phyloP scores from a whole-genome alignment of 1,140 invertebrate species.

The Caenorhabditis remanei region DNA sequence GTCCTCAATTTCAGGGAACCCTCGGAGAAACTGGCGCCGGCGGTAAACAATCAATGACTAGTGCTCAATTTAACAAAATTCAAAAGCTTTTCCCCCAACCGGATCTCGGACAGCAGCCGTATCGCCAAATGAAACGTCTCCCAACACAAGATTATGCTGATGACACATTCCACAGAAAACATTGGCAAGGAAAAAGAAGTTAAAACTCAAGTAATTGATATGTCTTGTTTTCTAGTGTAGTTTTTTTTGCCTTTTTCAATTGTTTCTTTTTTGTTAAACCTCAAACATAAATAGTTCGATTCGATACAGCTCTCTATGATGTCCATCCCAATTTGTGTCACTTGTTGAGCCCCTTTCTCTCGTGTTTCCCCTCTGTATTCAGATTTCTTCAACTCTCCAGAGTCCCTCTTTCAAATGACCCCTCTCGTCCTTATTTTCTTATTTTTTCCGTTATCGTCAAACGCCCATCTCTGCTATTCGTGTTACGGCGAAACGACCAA shows the following conservation, averaged over 20 bases:
- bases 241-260: not conserved
- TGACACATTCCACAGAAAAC: conserved; percentile 71
- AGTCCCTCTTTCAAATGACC: not conserved
- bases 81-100: conserved; percentile 72
- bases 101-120: conserved; percentile 70
- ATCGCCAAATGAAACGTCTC: conserved; percentile 71
- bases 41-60: conserved; percentile 64
- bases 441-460: conserved; percentile 23
- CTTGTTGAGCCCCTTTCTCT: conserved; percentile 15
- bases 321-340: conserved; percentile 46
- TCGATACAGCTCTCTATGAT: not conserved
- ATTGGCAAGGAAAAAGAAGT: conserved; percentile 63
- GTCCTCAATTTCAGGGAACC: conserved; percentile 56
- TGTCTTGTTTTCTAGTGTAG: conserved; percentile 38
- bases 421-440: conserved; percentile 33
- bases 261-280: conserved; percentile 14
- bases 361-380: conserved; percentile 9
- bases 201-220: conserved; percentile 36
- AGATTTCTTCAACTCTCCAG: not conserved
- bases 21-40: conserved; percentile 67
- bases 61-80: conserved; percentile 72
- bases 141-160: conserved; percentile 71
- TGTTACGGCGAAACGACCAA: conserved; percentile 52
- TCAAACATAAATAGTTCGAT: not conserved
- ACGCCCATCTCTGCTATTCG: conserved; percentile 44